A percentile compares a stretch with the other conserved stretches of the same genome.
These are phyloP conservation scores for Drosophila truncata DNA, from an alignment of 1,140 invertebrate species.

Conservation along the genomic window DNA sequence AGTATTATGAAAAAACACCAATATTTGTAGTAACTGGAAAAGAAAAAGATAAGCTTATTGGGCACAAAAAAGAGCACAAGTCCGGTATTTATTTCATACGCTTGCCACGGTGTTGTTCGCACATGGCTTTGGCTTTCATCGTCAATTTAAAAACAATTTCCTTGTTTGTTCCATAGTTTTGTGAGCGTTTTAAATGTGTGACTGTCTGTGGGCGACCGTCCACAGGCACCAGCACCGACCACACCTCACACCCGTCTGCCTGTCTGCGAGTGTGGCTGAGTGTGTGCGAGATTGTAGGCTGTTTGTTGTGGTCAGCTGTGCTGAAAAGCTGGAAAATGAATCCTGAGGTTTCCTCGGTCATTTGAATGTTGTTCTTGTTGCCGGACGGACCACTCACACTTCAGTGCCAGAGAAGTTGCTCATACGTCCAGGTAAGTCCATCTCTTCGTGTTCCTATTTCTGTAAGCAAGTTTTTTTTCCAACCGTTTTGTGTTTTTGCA, in stretches of 20 bases:
- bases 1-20: too few relatives aligned
- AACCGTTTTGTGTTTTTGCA: conserved; percentile 3
- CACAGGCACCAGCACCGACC: conserved; percentile 12
- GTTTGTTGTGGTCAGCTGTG: conserved; percentile 68
- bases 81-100: conserved; percentile 22
- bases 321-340: conserved; percentile 68
- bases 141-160: conserved; percentile 69
- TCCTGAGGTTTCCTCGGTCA: conserved; percentile 51
- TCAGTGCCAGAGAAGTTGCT: conserved; percentile 34
- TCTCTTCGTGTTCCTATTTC: conserved; percentile 9
- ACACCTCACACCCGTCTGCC: conserved; percentile 9
- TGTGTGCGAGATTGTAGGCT: conserved; percentile 42
- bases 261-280: neutral
- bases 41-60: neutral
- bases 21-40: neutral
- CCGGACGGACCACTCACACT: conserved; percentile 24
- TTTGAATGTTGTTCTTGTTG: conserved; percentile 34
- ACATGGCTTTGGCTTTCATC: conserved; percentile 48
- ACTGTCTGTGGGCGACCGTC: conserved; percentile 1
- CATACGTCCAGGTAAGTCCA: conserved; percentile 37
- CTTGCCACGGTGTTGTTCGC: conserved; percentile 22
- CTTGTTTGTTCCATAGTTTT: conserved; percentile 54
- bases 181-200: conserved; percentile 26
- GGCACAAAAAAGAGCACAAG: neutral
- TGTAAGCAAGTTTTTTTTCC: conserved; percentile 18